Evolutionary conservation across 2,888 invertebrate genomes (phyloP).

Genomic region (Lomographa bimaculata): DNA sequence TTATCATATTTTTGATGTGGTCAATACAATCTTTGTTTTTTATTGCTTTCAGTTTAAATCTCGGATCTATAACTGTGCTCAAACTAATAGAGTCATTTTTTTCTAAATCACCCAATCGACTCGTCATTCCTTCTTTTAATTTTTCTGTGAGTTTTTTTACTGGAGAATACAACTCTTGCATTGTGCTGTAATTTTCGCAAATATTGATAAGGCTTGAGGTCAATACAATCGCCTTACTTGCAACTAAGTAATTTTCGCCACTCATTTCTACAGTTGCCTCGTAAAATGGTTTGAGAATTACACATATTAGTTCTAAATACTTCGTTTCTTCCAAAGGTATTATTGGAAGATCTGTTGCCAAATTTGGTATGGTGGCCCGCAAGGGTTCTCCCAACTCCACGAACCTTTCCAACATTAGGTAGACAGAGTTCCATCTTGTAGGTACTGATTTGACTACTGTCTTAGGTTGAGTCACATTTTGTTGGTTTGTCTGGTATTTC

Average conservation of each 20-base stretch:
- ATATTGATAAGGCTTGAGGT: slow-evolving; percentile 8
- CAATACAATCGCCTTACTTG: slow-evolving; percentile 17
- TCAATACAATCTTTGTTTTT: background rate
- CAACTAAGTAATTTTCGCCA: slow-evolving; percentile 22
- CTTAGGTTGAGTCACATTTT: background rate
- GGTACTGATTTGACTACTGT: slow-evolving; percentile 10
- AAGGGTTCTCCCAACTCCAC: slow-evolving; percentile 16
- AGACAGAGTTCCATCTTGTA: slow-evolving; percentile 22
- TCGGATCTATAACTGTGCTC: slow-evolving; percentile 16
- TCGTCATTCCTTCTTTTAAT: slow-evolving; percentile 1
- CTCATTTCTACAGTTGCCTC: slow-evolving; percentile 21
- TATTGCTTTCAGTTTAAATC: slow-evolving; percentile 12
- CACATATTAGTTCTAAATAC: slow-evolving; percentile 20
- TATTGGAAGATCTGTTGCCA: slow-evolving; percentile 12
- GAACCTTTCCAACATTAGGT: slow-evolving; percentile 24
- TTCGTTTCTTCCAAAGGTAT: slow-evolving; percentile 24
- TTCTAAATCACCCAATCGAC: slow-evolving; percentile 17
- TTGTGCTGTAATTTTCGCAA: slow-evolving; percentile 1
- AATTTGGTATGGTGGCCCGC: slow-evolving; percentile 9
- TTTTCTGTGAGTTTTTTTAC: background rate
- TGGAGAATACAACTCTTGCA: background rate
- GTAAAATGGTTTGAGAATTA: slow-evolving; percentile 21
- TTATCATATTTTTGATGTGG: background rate
- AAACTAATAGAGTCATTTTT: slow-evolving; percentile 8
- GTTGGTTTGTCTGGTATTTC: slow-evolving; percentile 15